Percentiles rank a stretch among this genome's conserved stretches.
These are phyloP conservation scores for Numenius phaeopus DNA, from an alignment of 2,797 vertebrate species.

Conservation along the genomic window DNA sequence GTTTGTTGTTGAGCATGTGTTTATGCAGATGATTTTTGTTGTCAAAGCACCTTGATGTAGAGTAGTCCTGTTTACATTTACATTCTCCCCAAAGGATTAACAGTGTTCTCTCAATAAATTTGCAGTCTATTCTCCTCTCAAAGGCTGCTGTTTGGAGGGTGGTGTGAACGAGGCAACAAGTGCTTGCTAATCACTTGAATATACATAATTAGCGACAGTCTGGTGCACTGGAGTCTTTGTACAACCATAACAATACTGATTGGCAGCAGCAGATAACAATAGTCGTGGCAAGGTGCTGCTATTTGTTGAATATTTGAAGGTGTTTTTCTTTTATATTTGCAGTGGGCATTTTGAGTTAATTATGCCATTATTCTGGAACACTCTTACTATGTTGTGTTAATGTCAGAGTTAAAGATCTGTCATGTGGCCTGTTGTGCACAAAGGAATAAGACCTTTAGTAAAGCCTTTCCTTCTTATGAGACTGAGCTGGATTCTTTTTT, in stretches of 20 bases:
- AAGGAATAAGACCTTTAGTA: slow-evolving; percentile 1
- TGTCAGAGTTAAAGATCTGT: slow-evolving; percentile 38
- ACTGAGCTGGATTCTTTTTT: background rate
- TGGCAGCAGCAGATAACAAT: slow-evolving; percentile 76
- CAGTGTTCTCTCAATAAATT: slow-evolving; percentile 86
- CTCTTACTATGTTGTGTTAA: slow-evolving; percentile 9
- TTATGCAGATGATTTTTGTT: slow-evolving; percentile 91
- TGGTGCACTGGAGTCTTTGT: slow-evolving; percentile 81
- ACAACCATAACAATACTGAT: slow-evolving; percentile 76
- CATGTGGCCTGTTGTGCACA: background rate
- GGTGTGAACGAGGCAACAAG: slow-evolving; percentile 86
- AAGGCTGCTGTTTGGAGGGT: slow-evolving; percentile 83
- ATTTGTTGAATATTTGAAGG: slow-evolving; percentile 69
- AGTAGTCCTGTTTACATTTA: slow-evolving; percentile 86
- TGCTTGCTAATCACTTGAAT: slow-evolving; percentile 85
- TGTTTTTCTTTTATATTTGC: slow-evolving; percentile 69
- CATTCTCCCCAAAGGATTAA: slow-evolving; percentile 85
- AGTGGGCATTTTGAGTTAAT: slow-evolving; percentile 64
- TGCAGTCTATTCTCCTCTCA: slow-evolving; percentile 85
- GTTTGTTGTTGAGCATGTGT: slow-evolving; percentile 90
- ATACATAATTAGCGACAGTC: slow-evolving; percentile 85
- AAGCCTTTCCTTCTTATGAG: background rate
- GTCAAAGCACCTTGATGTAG: slow-evolving; percentile 89
- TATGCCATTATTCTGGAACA: slow-evolving; percentile 11
- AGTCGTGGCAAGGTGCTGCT: slow-evolving; percentile 60